phyloP scores from a whole-genome alignment of 2,113 vertebrate species.

The Pseudonaja textilis region DNA sequence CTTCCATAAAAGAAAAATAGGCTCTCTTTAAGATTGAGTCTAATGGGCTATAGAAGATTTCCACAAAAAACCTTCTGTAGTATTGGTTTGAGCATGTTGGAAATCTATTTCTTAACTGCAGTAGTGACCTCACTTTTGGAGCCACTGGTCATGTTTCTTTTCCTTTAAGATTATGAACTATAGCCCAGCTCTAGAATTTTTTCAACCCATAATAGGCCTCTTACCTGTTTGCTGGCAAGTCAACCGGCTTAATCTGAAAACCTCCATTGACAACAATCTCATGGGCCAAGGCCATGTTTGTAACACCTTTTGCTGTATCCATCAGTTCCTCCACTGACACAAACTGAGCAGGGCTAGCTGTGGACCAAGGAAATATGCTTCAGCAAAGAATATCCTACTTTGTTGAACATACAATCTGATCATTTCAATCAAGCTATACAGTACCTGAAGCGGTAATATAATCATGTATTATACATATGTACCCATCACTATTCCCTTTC shows the following conservation, averaged over 20 bases:
- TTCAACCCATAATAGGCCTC: not conserved
- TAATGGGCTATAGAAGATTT: not conserved
- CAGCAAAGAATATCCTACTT: not conserved
- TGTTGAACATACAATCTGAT: not conserved
- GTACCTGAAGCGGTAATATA: not conserved
- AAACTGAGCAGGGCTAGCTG: conserved; percentile 83
- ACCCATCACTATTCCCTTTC: not conserved
- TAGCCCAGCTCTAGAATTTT: not conserved
- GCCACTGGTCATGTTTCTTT: not conserved
- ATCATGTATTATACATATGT: not conserved
- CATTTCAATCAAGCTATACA: not conserved
- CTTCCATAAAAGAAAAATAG: not conserved
- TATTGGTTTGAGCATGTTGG: not conserved
- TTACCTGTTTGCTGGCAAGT: conserved; percentile 88
- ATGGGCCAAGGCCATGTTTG: conserved; percentile 94
- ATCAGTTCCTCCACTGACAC: conserved; percentile 89
- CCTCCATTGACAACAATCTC: conserved; percentile 89
- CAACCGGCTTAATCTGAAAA: conserved; percentile 85
- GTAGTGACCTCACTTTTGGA: not conserved
- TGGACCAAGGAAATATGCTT: conserved; percentile 30
- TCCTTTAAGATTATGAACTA: not conserved
- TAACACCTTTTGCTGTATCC: conserved; percentile 89
- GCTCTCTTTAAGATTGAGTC: not conserved
- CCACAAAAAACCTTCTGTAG: not conserved
- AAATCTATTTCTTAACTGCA: not conserved